Evolutionary conservation across 1,140 invertebrate genomes (phyloP), one percentile per base, ranked within the genome.

Genomic region (Papilio aristodemus): DNA sequence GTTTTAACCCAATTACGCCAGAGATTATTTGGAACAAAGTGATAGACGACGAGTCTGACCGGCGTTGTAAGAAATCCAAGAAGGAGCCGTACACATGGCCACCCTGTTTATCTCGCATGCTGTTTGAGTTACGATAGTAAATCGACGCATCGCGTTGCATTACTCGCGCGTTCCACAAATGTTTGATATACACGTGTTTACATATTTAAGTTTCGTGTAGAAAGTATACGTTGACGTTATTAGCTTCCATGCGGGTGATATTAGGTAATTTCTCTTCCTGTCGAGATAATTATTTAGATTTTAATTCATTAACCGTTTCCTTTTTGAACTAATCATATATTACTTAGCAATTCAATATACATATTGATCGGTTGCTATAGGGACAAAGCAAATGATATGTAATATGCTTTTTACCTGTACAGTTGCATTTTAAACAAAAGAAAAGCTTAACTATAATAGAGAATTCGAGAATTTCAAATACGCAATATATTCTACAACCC

Each of bases 81-180:
- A 46, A 66, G 36, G 5, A 13, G 27, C n/a, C 9, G 22, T 32
- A 50, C 63, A 50, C 41, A 50, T 66, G 63, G 63, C 41, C 8
- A 66, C 63, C 63, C 63, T 66, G 64, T 72, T 84, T 84, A 82
- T 82, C 78, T 75, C 76, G 60, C 69, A 73, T 70, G 72, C 70
- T 85, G 75, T 85, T 84, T 83, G 83, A 83, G 71, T 88, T 79
- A 81, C 77, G 84, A 91, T 87, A 86, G 83, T 79, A 73, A 71
- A 85, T 81, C 78, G 72, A 79, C 77, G 72, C 77, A 82, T 83
- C 59, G 71, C 72, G 69, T 75, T 79, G 83, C 83, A 86, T 81
- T 13, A 19, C 46, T 78, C 74, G 80, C 79, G 75, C 77, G 75
- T 78, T 82, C 76, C 68, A 77, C 76, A 80, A 83, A 84, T 85